Base-by-base conservation (phyloP, 2,797 vertebrate species). In the Arvicola amphibius region DNA sequence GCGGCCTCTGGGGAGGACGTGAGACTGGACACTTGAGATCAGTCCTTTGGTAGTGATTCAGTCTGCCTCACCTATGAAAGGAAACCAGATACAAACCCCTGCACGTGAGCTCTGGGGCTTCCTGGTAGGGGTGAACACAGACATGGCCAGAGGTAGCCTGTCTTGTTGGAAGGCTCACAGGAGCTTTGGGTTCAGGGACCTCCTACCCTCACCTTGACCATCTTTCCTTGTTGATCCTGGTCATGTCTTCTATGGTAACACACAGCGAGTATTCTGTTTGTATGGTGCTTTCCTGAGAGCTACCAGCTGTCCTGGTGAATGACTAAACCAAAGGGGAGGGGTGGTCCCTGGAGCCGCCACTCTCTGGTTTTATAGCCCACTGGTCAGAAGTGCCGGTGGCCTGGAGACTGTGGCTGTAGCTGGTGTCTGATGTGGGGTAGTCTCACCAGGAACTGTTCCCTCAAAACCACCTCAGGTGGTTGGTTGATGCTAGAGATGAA, bases 191-290 rank as follows among this genome's bases (percentile, higher is more conserved):
- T 34, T 43, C 0, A 0, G 40, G 92, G 56, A 11, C 67, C 65
- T 59, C 46, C 4, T 23, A 14, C 11, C 7, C 40, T 91, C 53
- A 5, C 37, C n/a, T 34, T 63, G 1, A 16, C 32, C 6, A 29
- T 34, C 59, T 73, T 67, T 90, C 43, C 12, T 65, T 48, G 61
- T 32, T 74, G 10, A 17, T n/a, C 43, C 27, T 2, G 43, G 40
- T 53, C 6, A 0, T 17, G 19, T 86, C 6, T 79, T 71, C 91
- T 53, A 1, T 37, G 46, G 51, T 67, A 29, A 53, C 34, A 79
- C 12, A 0, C 37, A 3, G 29, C 19, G 4, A 5, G 29, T 40
- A 25, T 0, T 10, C 12, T 29, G 29, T 7, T 0, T 65, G 32
- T 17, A 8, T 6, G 34, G 53, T 2, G 32, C 67, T 95, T 53